Percentiles rank a stretch among this genome's conserved stretches.
These are phyloP conservation scores for Takifugu flavidus DNA, from an alignment of 2,113 vertebrate species.

Conservation along the genomic window DNA sequence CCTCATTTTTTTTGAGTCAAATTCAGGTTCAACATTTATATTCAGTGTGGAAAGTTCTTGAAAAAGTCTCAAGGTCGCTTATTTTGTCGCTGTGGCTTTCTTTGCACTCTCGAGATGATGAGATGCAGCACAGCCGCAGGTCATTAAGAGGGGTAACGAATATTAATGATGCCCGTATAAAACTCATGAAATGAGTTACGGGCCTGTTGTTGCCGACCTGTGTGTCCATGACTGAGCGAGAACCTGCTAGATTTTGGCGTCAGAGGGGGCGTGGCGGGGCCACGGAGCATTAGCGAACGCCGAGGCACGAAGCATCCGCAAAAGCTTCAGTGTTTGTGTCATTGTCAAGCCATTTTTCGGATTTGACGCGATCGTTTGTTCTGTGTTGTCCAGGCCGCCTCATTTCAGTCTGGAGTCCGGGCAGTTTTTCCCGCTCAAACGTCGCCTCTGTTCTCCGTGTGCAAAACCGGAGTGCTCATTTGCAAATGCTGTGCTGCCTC, in stretches of 20 bases:
- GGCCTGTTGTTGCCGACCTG: constrained; percentile 37
- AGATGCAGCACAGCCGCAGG: constrained; percentile 24
- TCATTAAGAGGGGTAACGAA: constrained; percentile 58
- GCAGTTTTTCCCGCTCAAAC: not conserved
- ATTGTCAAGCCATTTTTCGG: too few species aligned
- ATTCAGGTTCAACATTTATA: too few species aligned
- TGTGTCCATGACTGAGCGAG: constrained; percentile 19
- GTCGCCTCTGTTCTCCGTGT: not conserved
- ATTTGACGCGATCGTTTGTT: too few species aligned
- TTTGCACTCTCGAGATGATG: constrained; percentile 14
- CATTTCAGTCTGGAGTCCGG: not conserved
- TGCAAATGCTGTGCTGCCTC: constrained; percentile 7
- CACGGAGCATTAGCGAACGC: constrained; percentile 1
- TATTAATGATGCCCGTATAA: constrained; percentile 57
- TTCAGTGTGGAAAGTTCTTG: too few species aligned
- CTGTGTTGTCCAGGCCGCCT: not conserved
- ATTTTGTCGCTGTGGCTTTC: not conserved
- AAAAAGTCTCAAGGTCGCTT: constrained; percentile 26
- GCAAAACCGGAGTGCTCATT: not conserved
- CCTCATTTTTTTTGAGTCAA: too few species aligned
- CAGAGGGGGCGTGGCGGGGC: constrained; percentile 30
- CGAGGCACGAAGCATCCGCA: too few species aligned
- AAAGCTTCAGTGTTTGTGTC: too few species aligned
- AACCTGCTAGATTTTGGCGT: constrained; percentile 38
- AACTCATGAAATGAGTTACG: constrained; percentile 42